These are phyloP conservation scores for Plutomurus gul DNA, from an alignment of 1,140 invertebrate species.

Conservation along the genomic window DNA sequence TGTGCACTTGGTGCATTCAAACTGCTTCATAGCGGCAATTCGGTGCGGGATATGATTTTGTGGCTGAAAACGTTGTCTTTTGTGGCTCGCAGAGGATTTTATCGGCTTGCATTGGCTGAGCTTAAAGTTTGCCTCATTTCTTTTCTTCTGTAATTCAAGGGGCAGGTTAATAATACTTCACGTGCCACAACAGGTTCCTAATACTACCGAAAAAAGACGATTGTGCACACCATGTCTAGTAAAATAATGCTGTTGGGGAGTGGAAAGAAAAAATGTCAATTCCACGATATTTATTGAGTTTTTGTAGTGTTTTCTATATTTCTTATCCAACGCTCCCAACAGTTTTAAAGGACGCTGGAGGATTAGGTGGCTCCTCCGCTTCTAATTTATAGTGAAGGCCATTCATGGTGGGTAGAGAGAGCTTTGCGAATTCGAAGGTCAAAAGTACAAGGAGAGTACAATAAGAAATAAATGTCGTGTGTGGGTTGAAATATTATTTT, in stretches of 20 bases:
- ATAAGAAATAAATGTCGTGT: not conserved
- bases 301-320: not conserved
- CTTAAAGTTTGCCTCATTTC: constrained; percentile 18
- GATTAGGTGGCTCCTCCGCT: not conserved
- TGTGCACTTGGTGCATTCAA: too few species aligned
- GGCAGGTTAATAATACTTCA: constrained; percentile 13
- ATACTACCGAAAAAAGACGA: not conserved
- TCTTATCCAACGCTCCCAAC: not conserved
- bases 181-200: constrained; percentile 11
- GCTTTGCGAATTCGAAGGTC: not conserved
- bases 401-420: not conserved
- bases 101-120: constrained; percentile 1
- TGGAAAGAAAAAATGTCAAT: not conserved
- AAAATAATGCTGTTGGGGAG: not conserved
- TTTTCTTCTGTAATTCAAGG: not conserved
- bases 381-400: not conserved
- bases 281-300: not conserved
- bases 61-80: too few species aligned
- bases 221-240: not conserved
- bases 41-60: too few species aligned
- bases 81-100: not conserved
- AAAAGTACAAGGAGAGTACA: not conserved
- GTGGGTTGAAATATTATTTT: not conserved
- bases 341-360: not conserved
- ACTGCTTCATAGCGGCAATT: too few species aligned